Evolutionary conservation across 2,797 vertebrate genomes (phyloP).

Genomic region (Cephalopachus bancanus): DNA sequence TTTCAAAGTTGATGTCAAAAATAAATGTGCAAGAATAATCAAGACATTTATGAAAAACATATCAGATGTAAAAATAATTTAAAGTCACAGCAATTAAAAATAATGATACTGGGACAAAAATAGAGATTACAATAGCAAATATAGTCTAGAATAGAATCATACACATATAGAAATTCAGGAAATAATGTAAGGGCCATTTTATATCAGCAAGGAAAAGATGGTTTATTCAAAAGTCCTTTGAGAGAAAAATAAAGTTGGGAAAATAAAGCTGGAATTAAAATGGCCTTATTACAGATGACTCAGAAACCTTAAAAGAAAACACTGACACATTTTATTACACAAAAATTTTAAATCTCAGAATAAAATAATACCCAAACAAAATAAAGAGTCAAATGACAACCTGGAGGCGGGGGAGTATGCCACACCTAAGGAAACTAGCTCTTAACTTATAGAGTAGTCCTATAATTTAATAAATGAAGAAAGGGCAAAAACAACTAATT

Average conservation of each 20-base stretch:
- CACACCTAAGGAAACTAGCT: neutral
- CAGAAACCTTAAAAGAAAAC: conserved; percentile 20
- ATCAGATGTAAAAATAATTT: neutral
- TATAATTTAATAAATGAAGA: neutral
- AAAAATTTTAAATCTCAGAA: neutral
- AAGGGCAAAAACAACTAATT: neutral
- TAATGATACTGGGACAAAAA: neutral
- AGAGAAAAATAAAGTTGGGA: neutral
- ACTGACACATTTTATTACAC: neutral
- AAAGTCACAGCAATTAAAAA: neutral
- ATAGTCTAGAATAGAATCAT: neutral
- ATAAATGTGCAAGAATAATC: neutral
- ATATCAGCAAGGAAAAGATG: neutral
- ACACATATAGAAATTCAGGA: neutral
- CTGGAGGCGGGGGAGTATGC: neutral
- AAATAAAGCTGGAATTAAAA: neutral
- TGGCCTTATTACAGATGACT: neutral
- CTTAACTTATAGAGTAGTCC: neutral
- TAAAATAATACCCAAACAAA: conserved; percentile 1
- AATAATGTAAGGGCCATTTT: neutral
- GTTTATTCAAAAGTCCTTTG: neutral
- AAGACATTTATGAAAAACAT: conserved; percentile 19
- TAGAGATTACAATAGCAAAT: neutral
- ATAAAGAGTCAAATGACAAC: neutral
- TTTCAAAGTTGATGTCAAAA: conserved; percentile 21